Conservation (phyloP, 1,140 invertebrate genomes). For the Anoplophora glabripennis region DNA sequence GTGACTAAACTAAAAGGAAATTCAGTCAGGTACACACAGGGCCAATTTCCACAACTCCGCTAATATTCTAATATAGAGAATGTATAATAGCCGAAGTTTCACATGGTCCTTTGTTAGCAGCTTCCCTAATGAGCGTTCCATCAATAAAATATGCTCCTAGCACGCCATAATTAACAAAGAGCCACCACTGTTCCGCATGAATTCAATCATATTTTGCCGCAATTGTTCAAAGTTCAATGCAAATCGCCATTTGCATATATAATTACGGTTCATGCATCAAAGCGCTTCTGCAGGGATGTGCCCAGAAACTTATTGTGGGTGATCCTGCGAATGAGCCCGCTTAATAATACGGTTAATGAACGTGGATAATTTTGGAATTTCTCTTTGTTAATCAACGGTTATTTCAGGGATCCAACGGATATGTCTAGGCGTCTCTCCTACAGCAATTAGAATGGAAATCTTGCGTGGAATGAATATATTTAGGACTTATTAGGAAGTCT, state of each 20-base stretch:
- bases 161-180: conserved; percentile 27
- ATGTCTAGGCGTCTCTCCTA: neutral
- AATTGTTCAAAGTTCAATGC: conserved; percentile 42
- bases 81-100: conserved; percentile 15
- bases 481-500: too few species aligned
- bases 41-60: conserved; percentile 2
- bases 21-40: conserved; percentile 14
- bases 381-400: neutral
- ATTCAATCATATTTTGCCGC: conserved; percentile 38
- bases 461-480: too few species aligned
- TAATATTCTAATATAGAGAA: neutral
- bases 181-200: conserved; percentile 20
- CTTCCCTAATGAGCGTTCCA: conserved; percentile 19
- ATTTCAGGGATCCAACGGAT: neutral
- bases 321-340: too few species aligned
- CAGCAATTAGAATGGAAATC: too few species aligned
- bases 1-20: conserved; percentile 5
- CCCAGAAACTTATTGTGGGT: conserved; percentile 13
- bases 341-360: too few species aligned
- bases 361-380: too few species aligned
- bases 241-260: conserved; percentile 41
- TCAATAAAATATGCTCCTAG: conserved; percentile 20
- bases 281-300: conserved; percentile 14
- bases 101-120: conserved; percentile 19
- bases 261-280: conserved; percentile 37